Evolutionary conservation across 92 coral and sea anemone species (phyloP), one percentile per base, ranked within the genome.

Genomic region (Parazoanthus atlanticus): DNA sequence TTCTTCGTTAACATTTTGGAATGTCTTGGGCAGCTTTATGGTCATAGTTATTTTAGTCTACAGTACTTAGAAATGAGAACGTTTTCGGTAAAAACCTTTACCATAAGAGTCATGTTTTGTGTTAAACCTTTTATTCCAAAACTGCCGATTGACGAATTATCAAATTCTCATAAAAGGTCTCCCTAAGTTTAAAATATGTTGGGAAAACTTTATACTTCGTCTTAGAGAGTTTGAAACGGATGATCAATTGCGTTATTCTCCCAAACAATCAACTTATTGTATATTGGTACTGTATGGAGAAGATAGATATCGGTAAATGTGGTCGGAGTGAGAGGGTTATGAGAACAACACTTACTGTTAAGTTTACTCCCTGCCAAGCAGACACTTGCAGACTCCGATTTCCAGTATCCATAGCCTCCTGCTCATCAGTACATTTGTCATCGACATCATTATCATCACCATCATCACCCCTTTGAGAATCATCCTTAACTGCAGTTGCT

Each of bases 361-460:
- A 30, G 87, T 84, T 70, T n/a, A 84, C 65, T 26, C 87, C 87
- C 70, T 84, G 87, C 87, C 87, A 84, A 3, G 78, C 64, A 70
- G 78, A 70, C 76, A 69, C 32, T 23, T 40, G 79, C 21, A 26
- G 87, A 70, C 77, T 72, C 33, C 10, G 65, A 72, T 47, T 70
- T 84, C 26, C 87, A 28, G 23, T 29, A 17, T 34, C 74, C 73
- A 58, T 38, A 0, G 31, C 25, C 3, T 84, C 87, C 28, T 6
- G 36, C 6, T 84, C 43, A 19, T 28, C 34, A 29, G 6, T 43
- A 16, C 26, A 25, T 5, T 64, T 16, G 29, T 43, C 78, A n/a
- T 46, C 23, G 16, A 43, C 64, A 40, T 69, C 64, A 80, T 2
- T 47, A 19, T 2, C 84, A n/a, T 30, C 23, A 28, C 40, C 64